Evolutionary conservation across 2,113 vertebrate genomes (phyloP), one percentile per base, ranked within the genome.

Genomic region (Pseudolaguvia tuberculata): DNA sequence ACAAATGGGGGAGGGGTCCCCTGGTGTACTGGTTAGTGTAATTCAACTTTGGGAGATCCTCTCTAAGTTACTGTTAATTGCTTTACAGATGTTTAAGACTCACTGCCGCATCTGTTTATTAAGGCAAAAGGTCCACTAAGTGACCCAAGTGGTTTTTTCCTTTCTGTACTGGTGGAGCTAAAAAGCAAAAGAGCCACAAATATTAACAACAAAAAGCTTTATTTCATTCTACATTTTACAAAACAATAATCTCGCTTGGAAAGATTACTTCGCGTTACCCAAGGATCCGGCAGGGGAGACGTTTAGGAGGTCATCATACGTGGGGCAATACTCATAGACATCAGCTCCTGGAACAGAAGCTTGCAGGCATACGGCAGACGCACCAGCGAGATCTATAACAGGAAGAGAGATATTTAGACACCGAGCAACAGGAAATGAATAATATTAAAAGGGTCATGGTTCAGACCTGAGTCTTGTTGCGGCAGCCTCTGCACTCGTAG

Each of bases 251-350:
- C 31, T 4, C 6, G 31, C 31, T 35, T 35, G 31, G n/a, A n/a
- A n/a, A n/a, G n/a, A n/a, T n/a, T n/a, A n/a, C 29, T 39, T 29
- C 29, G 35, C 8, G 18, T 55, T 68, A 42, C 39, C 72, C 35
- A 27, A 62, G 31, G 25, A 73, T 56, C 29, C 48, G n/a, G 35
- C 0, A 3, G 50, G 2, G 50, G 21, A n/a, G 14, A 58, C 3
- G 61, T 55, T 78, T 78, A 88, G 66, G 77, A 83, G 14, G 90
- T 93, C 96, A 98, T 98, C 97, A 99, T 99, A 1, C 97, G 94
- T n/a, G 97, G 97, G 48, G 97, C 96, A 17, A 99, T 99, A 77
- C 96, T 98, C 97, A 99, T 99, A 0, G 96, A 98, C 97, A 98
- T 98, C 69, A 98, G 82, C 79, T 99, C 97, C 82, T 99, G 97